Percentiles rank a stretch among this genome's conserved stretches.
Evolutionary conservation across 2,888 invertebrate species (phyloP).

Genomic region (Chymomyza fuscimana): DNA sequence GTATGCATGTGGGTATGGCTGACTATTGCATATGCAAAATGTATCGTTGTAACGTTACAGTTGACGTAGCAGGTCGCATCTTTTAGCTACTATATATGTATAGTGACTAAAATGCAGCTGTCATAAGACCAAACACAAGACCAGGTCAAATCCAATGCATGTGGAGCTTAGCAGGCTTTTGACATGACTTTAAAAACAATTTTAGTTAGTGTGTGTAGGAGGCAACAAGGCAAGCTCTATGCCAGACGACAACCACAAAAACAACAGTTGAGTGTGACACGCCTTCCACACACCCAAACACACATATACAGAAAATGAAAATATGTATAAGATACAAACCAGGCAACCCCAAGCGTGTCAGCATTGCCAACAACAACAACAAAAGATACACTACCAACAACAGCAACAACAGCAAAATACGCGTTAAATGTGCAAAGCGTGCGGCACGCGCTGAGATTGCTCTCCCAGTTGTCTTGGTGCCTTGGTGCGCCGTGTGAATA

Average conservation of each 20-base stretch:
- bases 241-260: background rate
- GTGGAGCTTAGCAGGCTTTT: conserved; percentile 16
- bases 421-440: conserved; percentile 73
- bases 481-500: conserved; percentile 54
- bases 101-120: background rate
- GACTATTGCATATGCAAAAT: background rate
- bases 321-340: conserved; percentile 4
- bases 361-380: background rate
- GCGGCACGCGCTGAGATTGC: conserved; percentile 70
- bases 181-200: conserved; percentile 59
- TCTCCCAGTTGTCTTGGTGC: conserved; percentile 6
- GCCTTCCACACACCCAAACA: conserved; percentile 1
- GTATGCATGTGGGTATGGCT: background rate
- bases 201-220: conserved; percentile 11
- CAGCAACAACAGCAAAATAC: conserved; percentile 62
- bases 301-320: background rate
- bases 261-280: conserved; percentile 20
- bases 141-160: background rate
- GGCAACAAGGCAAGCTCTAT: background rate
- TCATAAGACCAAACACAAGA: background rate
- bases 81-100: background rate
- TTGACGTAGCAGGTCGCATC: background rate
- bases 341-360: background rate
- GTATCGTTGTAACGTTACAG: background rate
- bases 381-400: background rate